Conservation (phyloP, 2,797 vertebrate species). For the Artibeus lituratus region DNA sequence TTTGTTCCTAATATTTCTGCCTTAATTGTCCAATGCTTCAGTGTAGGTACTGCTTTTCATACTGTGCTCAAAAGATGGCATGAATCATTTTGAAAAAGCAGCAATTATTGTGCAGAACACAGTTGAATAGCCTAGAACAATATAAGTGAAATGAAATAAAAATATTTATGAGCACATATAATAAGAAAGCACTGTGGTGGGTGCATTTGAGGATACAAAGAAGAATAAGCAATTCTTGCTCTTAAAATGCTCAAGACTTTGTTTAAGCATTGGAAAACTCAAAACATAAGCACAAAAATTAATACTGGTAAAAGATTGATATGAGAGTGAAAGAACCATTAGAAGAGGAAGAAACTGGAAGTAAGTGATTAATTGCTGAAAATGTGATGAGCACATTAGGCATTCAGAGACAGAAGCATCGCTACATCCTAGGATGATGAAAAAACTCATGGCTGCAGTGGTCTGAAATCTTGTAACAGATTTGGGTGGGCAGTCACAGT, state of each 20-base stretch:
- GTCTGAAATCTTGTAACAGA: background rate
- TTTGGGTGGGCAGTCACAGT: background rate
- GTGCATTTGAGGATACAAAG: background rate
- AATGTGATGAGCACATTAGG: background rate
- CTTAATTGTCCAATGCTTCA: background rate
- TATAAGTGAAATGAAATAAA: conserved; percentile 46
- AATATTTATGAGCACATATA: conserved; percentile 30
- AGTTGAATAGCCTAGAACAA: background rate
- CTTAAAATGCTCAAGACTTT: background rate
- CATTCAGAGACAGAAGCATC: background rate
- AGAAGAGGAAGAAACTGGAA: background rate
- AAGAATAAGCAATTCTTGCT: background rate
- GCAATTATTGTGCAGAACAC: background rate
- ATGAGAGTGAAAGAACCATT: background rate
- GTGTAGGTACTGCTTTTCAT: background rate
- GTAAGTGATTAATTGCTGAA: background rate
- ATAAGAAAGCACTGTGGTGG: background rate
- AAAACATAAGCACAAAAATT: background rate
- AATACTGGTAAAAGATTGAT: background rate
- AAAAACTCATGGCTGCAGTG: background rate
- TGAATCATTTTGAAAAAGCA: background rate
- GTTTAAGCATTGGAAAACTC: background rate
- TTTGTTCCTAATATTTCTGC: background rate
- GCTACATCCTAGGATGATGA: background rate
- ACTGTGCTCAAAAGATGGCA: background rate